Evolutionary conservation across 2,888 invertebrate species (phyloP).

Genomic region (Pyrrhosoma nymphula): DNA sequence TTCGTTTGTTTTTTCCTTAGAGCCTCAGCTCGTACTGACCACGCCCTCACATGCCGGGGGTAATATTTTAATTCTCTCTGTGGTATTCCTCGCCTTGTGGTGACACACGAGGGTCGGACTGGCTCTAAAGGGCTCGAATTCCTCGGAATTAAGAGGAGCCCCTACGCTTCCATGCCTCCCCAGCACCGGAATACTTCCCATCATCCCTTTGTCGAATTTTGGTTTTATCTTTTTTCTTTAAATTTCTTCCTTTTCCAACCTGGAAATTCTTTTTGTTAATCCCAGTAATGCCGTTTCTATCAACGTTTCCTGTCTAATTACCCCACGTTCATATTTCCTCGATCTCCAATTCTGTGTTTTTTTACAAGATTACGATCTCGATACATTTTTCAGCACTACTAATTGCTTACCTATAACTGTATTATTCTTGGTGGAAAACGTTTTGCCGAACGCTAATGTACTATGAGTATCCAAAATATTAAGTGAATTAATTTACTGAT

Average conservation of each 20-base stretch:
- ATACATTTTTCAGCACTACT: too few relatives aligned
- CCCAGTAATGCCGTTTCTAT: too few relatives aligned
- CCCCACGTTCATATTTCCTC: too few relatives aligned
- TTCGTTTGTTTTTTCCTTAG: not conserved
- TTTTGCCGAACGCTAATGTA: too few relatives aligned
- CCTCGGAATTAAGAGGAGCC: not conserved
- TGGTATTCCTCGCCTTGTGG: not conserved
- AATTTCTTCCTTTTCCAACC: not conserved
- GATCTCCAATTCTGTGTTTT: too few relatives aligned
- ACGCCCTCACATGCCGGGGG: not conserved
- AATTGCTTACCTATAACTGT: too few relatives aligned
- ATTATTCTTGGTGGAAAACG: too few relatives aligned
- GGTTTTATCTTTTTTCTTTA: not conserved
- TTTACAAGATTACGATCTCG: too few relatives aligned
- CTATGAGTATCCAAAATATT: too few relatives aligned
- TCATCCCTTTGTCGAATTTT: not conserved
- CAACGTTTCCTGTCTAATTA: too few relatives aligned
- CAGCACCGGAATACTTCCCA: not conserved
- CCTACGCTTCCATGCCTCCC: not conserved
- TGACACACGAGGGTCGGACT: not conserved
- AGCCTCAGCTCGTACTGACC: not conserved
- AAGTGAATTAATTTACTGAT: too few relatives aligned
- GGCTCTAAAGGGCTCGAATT: not conserved
- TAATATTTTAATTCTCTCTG: not conserved
- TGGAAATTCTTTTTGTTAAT: too few relatives aligned